Evolutionary conservation across 2,888 invertebrate genomes (phyloP), one percentile per base, ranked within the genome.

Genomic region (Epirrhoe alternata): DNA sequence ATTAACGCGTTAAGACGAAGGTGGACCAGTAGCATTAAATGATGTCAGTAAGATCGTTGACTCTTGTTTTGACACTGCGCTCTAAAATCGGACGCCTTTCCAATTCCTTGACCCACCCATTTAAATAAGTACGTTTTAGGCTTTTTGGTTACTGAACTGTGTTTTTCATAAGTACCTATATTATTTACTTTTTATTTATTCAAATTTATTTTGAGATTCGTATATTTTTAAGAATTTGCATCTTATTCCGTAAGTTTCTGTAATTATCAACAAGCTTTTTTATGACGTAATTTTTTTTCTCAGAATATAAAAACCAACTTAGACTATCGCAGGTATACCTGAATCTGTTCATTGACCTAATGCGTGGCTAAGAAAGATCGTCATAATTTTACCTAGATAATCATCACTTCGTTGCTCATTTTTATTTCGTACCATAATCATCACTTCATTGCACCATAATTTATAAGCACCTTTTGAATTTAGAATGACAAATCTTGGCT

Each of bases 41-140:
- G 53, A 35, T 50, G 30, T 59, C 58, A 47, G 38, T 38, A 5
- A 59, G 58, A 59, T 59, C 58, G 38, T 59, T 59, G 58, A 56
- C 62, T 61, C 61, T 57, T 56, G 56, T 33, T 56, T 56, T 17
- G 51, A 42, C 30, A 52, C 49, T 16, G 51, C 33, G 10, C 17
- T 38, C 30, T 31, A 57, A 42, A 62, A 51, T 56, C 17, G 42
- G 56, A 38, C 53, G 53, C 58, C 63, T 53, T 58, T 64, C 64
- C 47, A 64, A 64, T 53, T 52, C 58, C 58, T 58, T 53, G 52
- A 64, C 63, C 56, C 47, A 17, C 58, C 53, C 30, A 56, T 50
- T 57, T 57, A 24, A 1, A 16, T 16, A 56, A 10, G 8, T 35
- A 2, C 24, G 24, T n/a, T 38, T 12, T 38, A 12, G 12, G 38